A percentile compares a stretch with the other conserved stretches of the same genome.
Evolutionary conservation across 2,888 invertebrate genomes (phyloP).

Genomic region (Acanthosepion esculentum): DNA sequence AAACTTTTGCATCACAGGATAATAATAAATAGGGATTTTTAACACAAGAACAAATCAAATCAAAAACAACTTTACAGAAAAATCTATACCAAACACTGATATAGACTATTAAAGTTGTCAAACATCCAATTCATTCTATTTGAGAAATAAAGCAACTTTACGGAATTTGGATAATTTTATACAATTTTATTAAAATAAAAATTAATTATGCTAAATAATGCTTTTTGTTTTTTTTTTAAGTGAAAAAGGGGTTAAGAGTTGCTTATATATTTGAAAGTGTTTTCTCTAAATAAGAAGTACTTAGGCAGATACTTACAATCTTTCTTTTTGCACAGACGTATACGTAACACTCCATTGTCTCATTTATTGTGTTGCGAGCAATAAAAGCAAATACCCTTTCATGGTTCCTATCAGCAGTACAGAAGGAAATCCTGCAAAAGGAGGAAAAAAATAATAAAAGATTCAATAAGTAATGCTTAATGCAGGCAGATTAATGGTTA

Average conservation of each 20-base stretch:
- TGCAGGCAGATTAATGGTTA: too few species aligned
- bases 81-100: too few species aligned
- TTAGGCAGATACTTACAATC: slow-evolving; percentile 78
- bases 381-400: slow-evolving; percentile 90
- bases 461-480: too few species aligned
- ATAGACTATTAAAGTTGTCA: too few species aligned
- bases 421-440: slow-evolving; percentile 87
- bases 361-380: slow-evolving; percentile 81
- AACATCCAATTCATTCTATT: too few species aligned
- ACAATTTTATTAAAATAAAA: too few species aligned
- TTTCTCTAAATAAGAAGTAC: background rate
- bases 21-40: background rate
- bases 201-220: too few species aligned
- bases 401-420: slow-evolving; percentile 89
- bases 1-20: background rate
- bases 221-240: too few species aligned
- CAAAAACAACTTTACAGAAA: too few species aligned
- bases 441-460: background rate
- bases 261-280: background rate
- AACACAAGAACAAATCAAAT: background rate
- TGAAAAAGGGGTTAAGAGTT: too few species aligned
- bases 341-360: slow-evolving; percentile 89
- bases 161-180: too few species aligned
- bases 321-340: slow-evolving; percentile 88
- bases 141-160: too few species aligned